Evolutionary conservation across 2,113 vertebrate genomes (phyloP).

Genomic region (Scomber colias): DNA sequence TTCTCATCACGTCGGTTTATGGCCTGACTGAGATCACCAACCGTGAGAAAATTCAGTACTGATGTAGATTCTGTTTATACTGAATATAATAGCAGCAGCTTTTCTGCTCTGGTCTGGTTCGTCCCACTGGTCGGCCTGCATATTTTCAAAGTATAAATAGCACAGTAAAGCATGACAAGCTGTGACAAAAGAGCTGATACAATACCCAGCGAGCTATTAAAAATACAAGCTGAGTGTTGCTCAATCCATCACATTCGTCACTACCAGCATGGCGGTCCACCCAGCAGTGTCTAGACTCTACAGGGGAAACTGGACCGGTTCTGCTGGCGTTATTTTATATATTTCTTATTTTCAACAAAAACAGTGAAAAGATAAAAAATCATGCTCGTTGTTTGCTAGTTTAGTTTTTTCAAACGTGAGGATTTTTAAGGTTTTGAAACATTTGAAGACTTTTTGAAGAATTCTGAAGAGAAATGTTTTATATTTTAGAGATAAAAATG

Average conservation of each 20-base stretch:
- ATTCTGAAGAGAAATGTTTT: no score
- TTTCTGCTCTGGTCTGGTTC: not conserved
- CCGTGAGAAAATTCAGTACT: slow-evolving; percentile 42
- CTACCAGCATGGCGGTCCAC: not conserved
- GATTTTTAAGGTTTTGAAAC: no score
- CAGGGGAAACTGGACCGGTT: no score
- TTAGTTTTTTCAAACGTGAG: no score
- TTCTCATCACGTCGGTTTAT: not conserved
- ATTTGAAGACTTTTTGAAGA: no score
- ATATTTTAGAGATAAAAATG: no score
- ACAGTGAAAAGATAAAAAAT: no score
- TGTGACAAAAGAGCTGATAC: not conserved
- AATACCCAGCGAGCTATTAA: not conserved
- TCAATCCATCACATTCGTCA: not conserved
- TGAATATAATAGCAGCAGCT: not conserved
- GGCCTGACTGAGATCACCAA: not conserved
- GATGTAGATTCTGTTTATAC: slow-evolving; percentile 22
- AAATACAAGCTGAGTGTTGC: not conserved
- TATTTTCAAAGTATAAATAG: slow-evolving; percentile 20
- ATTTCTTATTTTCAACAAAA: no score
- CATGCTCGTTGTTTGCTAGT: no score
- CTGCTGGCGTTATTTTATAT: not conserved
- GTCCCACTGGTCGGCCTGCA: slow-evolving; percentile 43
- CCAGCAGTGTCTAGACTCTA: not conserved
- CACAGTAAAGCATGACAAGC: not conserved